phyloP scores from a whole-genome alignment of 2,888 invertebrate genomes.

The Parasteatoda lunata region DNA sequence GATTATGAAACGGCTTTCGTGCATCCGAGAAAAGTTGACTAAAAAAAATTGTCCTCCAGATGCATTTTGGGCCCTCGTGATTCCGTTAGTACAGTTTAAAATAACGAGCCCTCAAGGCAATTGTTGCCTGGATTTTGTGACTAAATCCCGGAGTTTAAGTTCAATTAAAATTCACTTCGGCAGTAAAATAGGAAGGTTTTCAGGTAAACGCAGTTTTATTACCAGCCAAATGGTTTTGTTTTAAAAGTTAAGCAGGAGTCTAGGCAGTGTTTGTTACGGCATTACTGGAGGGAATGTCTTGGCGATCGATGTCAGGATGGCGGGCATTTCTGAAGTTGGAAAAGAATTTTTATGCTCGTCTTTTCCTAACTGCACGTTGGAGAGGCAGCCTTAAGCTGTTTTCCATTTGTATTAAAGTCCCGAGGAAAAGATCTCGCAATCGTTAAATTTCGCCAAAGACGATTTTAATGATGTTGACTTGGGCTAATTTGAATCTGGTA shows the following conservation, averaged over 20 bases:
- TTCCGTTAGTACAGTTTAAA: not conserved
- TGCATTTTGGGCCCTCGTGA: too few species aligned
- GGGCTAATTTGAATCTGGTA: constrained; percentile 42
- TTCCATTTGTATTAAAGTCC: constrained; percentile 63
- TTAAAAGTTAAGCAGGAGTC: constrained; percentile 60
- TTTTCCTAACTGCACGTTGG: not conserved
- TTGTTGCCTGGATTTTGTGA: not conserved
- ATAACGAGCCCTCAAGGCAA: not conserved
- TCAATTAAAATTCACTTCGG: constrained; percentile 62
- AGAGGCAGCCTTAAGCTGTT: constrained; percentile 52
- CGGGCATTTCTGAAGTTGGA: constrained; percentile 14
- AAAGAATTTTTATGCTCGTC: constrained; percentile 50
- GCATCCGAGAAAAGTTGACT: too few species aligned
- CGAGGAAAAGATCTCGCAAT: constrained; percentile 18
- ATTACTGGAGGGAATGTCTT: constrained; percentile 29
- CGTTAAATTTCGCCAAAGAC: constrained; percentile 46
- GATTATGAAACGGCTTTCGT: too few species aligned
- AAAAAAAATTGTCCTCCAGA: too few species aligned
- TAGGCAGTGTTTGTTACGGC: constrained; percentile 57
- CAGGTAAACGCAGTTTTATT: constrained; percentile 66
- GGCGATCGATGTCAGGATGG: not conserved
- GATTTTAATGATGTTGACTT: constrained; percentile 66
- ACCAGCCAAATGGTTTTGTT: constrained; percentile 45
- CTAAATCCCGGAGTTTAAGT: constrained; percentile 28
- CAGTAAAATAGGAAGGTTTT: constrained; percentile 53